Base-by-base conservation (phyloP, 1,140 invertebrate genomes). In the Frieseomelitta varia region DNA sequence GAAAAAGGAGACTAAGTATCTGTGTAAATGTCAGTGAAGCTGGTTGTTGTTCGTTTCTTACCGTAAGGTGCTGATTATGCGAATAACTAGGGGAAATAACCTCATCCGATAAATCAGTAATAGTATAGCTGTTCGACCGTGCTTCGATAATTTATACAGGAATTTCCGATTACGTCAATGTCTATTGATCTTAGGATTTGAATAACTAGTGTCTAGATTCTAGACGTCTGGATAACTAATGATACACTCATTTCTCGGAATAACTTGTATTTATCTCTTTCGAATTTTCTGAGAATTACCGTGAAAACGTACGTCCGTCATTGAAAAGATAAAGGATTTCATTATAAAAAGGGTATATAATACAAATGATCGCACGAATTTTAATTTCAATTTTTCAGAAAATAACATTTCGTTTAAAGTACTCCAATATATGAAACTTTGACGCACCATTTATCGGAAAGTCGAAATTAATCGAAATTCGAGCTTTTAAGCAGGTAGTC, bases 31-130 rank as follows among this genome's bases (percentile, higher is more conserved):
- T 72, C 69, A 53, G 47, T 15, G 21, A 47, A 47, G 68, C 68
- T 15, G 12, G 24, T 47, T n/a, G 24, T 69, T 69, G 47, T 21
- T 47, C 1, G 34, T 47, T 47, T 69, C 68, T 69, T 39, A 21
- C 24, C 24, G 39, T 24, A 47, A 8, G 21, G 12, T n/a, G 39
- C 34, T 47, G 68, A 51, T 69, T 69, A 47, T n/a, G 12, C 68
- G 39, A 19, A n/a, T n/a, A 47, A 69, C 68, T n/a, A n/a, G 47
- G 4, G 68, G 68, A 47, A 69, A 69, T 47, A 69, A 21, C 24
- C 24, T 69, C 68, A 47, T 47, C 39, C 68, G 39, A 69, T 69
- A 69, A 69, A 69, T 69, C 39, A 47, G 68, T 47, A 69, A 69
- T 69, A 69, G 24, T 3, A 47, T 15, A 21, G 12, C 24, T n/a